Base-by-base conservation (phyloP, 2,888 invertebrate species). In the Macaria liturata region DNA sequence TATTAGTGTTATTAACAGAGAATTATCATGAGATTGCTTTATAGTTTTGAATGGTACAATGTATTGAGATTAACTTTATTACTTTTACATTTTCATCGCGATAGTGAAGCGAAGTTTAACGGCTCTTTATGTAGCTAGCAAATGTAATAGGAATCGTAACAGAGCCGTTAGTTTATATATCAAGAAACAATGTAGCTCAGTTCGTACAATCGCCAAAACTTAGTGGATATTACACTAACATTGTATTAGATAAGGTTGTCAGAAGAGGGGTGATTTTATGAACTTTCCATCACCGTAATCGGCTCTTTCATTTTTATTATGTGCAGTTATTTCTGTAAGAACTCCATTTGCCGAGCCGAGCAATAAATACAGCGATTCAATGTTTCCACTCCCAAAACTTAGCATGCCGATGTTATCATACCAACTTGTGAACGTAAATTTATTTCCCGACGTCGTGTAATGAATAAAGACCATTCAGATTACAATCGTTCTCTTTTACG, bases 1-100 rank as follows among this genome's bases (percentile, higher is more conserved):
- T 76, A 72, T 42, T 8, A 81, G 80, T 78, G 76, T 80, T 78
- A 80, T 77, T 76, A 82, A 74, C 80, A 74, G 69, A 46, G 64
- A 75, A 76, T 79, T 79, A 76, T 76, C 74, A 70, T 65, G 60
- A 65, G 54, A 55, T 59, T 61, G 50, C 45, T 61, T 61, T 63
- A 74, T 75, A 72, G 72, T 64, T 72, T 74, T 71, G 68, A 67
- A 66, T 64, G 63, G 59, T 57, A 49, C 55, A 54, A 65, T 59
- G n/a, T 54, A 39, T 30, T 50, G 9, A 46, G n/a, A 32, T 46
- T 54, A 8, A 39, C 37, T 49, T 47, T 58, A 61, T 59, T 57
- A 59, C 52, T 59, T 8, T 51, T 57, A 65, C 54, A 47, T 58
- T 61, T 61, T 57, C 52, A 63, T 59, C 49, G 50, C 30, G 59